Evolutionary conservation across 35 echinoderm and acorn worm genomes (phyloP).

Genomic region (Amphiura filiformis): DNA sequence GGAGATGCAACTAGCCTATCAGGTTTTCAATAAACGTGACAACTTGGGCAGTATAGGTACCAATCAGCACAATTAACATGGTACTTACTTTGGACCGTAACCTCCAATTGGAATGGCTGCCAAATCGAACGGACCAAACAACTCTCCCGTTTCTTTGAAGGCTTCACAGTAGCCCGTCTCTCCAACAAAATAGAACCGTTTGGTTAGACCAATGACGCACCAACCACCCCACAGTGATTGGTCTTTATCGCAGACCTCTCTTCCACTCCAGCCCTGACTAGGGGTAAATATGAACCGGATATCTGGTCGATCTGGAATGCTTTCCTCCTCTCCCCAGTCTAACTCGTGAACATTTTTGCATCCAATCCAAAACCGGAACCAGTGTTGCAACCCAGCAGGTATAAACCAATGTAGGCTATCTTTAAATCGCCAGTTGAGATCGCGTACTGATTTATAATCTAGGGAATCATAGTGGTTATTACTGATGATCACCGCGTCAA

Average conservation of each 20-base stretch:
- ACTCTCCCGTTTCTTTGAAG: slow-evolving; percentile 80
- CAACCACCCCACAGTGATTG: slow-evolving; percentile 91
- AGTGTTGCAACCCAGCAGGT: slow-evolving; percentile 61
- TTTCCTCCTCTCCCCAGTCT: slow-evolving; percentile 97
- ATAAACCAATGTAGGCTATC: slow-evolving; percentile 77
- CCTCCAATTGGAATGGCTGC: slow-evolving; percentile 96
- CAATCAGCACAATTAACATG: no score
- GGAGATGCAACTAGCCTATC: no score
- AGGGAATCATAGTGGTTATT: slow-evolving; percentile 93
- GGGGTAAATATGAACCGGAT: slow-evolving; percentile 78
- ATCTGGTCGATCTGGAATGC: slow-evolving; percentile 58
- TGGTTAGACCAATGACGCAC: slow-evolving; percentile 78
- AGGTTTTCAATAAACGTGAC: no score
- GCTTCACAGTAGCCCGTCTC: slow-evolving; percentile 90
- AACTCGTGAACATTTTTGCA: slow-evolving; percentile 86
- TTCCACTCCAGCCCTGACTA: slow-evolving; percentile 76
- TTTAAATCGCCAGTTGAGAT: slow-evolving; percentile 72
- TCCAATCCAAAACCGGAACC: slow-evolving; percentile 58
- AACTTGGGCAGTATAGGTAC: no score
- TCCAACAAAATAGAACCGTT: slow-evolving; percentile 90
- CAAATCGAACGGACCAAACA: slow-evolving; percentile 87
- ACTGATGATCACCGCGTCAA: slow-evolving; percentile 90
- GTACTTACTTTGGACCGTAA: slow-evolving; percentile 90
- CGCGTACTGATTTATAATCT: slow-evolving; percentile 55
- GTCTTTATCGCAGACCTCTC: slow-evolving; percentile 44